Evolutionary conservation across 2,113 vertebrate genomes (phyloP), one percentile per base, ranked within the genome.

Genomic region (Halcyon malimbica): DNA sequence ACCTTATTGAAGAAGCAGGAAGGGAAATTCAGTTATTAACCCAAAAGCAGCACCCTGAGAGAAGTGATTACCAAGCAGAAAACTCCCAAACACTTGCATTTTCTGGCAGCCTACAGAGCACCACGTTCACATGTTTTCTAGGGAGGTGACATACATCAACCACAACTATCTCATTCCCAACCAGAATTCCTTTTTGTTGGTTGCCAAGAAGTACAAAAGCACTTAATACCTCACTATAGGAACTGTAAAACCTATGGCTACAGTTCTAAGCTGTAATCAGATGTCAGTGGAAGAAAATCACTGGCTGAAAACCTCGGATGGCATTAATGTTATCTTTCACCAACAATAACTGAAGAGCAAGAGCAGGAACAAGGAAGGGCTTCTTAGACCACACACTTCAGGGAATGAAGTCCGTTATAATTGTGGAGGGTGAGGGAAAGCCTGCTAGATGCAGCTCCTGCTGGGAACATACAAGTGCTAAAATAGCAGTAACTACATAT

Each of bases 1-100:
- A 97, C 95, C 94, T 96, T 95, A 78, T 95, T 94, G 68, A 88
- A 97, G 93, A 97, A 90, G 93, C 1, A 93, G 87, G 93, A 97
- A 96, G 94, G 95, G 93, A 96, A 92, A 96, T 94, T 73, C 1
- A 2, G 44, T 96, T 96, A 96, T 62, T 94, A 94, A 67, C 26
- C 88, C 76, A 64, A 59, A 96, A 95, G 51, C 26, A 95, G 64
- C 26, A 33, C 78, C 60, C 35, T 2, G 3, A 56, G 68, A 83
- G 67, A 86, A 90, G 51, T 33, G 87, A 95, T 39, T 68, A 89
- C 1, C 46, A 67, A 92, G 83, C 56, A 89, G 59, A 95, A 90
- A 93, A 74, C 37, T 80, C 59, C 14, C 0, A 1, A 90, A 95
- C 16, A 48, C 42, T 42, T 73, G n/a, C 10, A 68, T 64, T 86